Evolutionary conservation across 2,888 invertebrate species (phyloP).

Genomic region (Vesta saturnalis): DNA sequence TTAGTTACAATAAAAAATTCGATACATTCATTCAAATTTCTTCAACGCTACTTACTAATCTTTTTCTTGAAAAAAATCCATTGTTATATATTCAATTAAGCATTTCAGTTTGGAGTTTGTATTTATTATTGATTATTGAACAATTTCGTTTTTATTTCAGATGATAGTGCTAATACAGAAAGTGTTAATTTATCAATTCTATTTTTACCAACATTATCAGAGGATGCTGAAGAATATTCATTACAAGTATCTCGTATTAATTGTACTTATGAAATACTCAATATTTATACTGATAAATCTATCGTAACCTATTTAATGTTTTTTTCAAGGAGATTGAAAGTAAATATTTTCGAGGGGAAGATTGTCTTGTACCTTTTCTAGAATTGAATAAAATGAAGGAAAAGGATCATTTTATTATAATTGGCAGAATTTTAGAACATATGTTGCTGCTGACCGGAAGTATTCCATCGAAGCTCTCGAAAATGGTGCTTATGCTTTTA

Average conservation of each 20-base stretch:
- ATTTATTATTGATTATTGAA: no score
- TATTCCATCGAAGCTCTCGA: conserved; percentile 16
- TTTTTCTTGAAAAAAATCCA: no score
- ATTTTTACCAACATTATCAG: conserved; percentile 2
- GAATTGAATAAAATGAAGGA: conserved; percentile 14
- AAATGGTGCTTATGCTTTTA: conserved; percentile 10
- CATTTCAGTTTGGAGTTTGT: no score
- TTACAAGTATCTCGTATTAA: neutral
- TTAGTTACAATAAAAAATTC: no score
- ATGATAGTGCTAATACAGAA: no score
- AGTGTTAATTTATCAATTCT: no score
- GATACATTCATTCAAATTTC: no score
- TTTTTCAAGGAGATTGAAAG: conserved; percentile 16
- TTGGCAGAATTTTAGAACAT: conserved; percentile 23
- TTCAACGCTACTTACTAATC: no score
- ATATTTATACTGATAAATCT: neutral
- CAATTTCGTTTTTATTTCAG: no score
- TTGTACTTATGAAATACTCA: conserved; percentile 6
- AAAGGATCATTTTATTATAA: neutral
- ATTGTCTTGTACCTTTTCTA: conserved; percentile 16
- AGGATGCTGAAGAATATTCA: neutral
- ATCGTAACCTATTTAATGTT: conserved; percentile 13
- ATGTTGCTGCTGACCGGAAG: conserved; percentile 13
- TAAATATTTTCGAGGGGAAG: conserved; percentile 17
- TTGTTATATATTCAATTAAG: no score